phyloP scores from a whole-genome alignment of 2,888 invertebrate genomes.

The Eristalis intricaria region DNA sequence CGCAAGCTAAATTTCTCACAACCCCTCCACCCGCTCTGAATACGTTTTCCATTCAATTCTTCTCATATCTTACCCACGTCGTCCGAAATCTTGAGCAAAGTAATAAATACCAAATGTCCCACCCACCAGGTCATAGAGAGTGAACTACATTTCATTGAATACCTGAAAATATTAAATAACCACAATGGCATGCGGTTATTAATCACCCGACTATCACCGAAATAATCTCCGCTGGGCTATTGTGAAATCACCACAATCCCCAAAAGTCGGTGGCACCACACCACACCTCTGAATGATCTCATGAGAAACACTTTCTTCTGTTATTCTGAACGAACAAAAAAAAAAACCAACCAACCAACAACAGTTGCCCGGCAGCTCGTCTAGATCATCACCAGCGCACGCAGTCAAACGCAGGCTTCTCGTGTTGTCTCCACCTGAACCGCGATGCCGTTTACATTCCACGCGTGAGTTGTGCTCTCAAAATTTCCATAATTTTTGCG shows the following conservation, averaged over 20 bases:
- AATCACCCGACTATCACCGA: neutral
- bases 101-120: neutral
- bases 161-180: slow-evolving; percentile 12
- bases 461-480: slow-evolving; percentile 11
- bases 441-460: slow-evolving; percentile 30
- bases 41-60: too few species aligned
- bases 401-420: slow-evolving; percentile 2
- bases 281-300: slow-evolving; percentile 61
- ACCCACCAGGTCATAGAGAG: neutral
- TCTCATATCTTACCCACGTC: too few species aligned
- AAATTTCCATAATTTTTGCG: slow-evolving; percentile 25
- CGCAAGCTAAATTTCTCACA: too few species aligned
- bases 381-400: neutral
- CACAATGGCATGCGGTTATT: slow-evolving; percentile 16
- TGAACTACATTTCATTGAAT: neutral
- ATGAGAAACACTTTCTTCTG: slow-evolving; percentile 62
- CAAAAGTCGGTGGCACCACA: neutral
- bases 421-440: neutral
- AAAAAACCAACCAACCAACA: neutral
- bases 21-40: too few species aligned
- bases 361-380: neutral
- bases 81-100: too few species aligned
- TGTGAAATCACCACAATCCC: slow-evolving; percentile 25
- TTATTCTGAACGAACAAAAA: slow-evolving; percentile 39
- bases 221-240: slow-evolving; percentile 1